These are phyloP conservation scores for Aphaenogaster floridana DNA, from an alignment of 1,140 invertebrate genomes.

Conservation along the genomic window DNA sequence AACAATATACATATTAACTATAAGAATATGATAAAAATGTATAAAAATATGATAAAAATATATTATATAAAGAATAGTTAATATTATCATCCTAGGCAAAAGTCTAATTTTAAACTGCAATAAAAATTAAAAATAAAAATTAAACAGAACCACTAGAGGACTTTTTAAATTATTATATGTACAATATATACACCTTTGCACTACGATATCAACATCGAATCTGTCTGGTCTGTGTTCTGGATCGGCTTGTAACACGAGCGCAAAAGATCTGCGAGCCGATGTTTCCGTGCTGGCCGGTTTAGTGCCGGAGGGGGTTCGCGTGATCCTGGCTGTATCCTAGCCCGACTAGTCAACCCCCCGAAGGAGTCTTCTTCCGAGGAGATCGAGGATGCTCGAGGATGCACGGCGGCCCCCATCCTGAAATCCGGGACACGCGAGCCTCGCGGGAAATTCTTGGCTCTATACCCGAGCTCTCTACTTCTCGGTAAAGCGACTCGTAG, in stretches of 20 bases:
- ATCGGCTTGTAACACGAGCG: conserved; percentile 21
- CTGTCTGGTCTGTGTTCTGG: background rate
- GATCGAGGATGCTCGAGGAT: conserved; percentile 83
- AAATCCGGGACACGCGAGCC: conserved; percentile 87
- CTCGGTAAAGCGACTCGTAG: conserved; percentile 81
- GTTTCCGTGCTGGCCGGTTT: conserved; percentile 74
- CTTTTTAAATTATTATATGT: background rate
- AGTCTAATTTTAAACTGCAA: background rate
- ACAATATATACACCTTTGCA: background rate
- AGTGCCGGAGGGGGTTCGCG: conserved; percentile 78
- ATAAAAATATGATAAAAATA: background rate
- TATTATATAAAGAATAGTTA: background rate
- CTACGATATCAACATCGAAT: background rate
- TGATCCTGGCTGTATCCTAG: conserved; percentile 82
- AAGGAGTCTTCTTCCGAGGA: conserved; percentile 74
- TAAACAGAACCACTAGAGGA: no score
- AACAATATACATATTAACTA: background rate
- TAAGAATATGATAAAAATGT: background rate
- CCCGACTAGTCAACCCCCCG: conserved; percentile 75
- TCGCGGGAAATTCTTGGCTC: conserved; percentile 85
- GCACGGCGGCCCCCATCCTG: conserved; percentile 81
- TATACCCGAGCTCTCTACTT: conserved; percentile 72
- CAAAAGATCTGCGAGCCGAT: conserved; percentile 67
- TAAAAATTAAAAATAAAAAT: background rate
- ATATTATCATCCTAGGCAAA: background rate